Base-by-base conservation (phyloP, 2,888 invertebrate species). In the Tricholauxania praeusta region DNA sequence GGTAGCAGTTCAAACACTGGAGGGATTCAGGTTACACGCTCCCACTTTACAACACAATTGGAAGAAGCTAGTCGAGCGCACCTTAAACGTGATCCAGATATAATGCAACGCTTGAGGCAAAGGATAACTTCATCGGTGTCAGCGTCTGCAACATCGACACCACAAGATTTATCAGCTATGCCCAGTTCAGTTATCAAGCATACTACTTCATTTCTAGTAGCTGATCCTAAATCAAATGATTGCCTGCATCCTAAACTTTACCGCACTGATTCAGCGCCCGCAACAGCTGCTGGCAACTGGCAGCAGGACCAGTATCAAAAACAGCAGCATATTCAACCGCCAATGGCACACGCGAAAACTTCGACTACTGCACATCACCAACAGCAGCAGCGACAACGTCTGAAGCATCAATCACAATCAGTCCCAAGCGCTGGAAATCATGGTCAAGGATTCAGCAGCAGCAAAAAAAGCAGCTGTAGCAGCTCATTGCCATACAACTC, bases 191-290 rank as follows among this genome's bases (percentile, higher is more conserved):
- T 79, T 66, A 80, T 80, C 75, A 75, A 79, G 74, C 79, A 78
- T 67, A 76, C 79, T 17, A 74, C 76, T 47, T 68, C 73, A 6
- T 15, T 79, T 63, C 73, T 74, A 12, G 76, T 77, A 10, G 64
- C 70, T 15, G 72, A 69, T 49, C 14, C 48, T 15, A 49, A 64
- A 69, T 53, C 19, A 49, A 39, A 39, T 19, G 78, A 78, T n/a
- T 74, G 72, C 32, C 63, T 77, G 72, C 81, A 82, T 15, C 66
- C 79, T 15, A 84, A 82, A 73, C 49, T 84, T 65, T 72, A 79
- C 59, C 83, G 84, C 59, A 83, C 80, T 32, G 84, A 85, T 75
- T 84, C 83, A 66, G 79, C 80, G 67, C 80, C 82, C 55, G 66
- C 69, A 70, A 62, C 67, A 65, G 52, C 75, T 72, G 72, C 47